Evolutionary conservation across 2,113 vertebrate genomes (phyloP), one percentile per base, ranked within the genome.

Genomic region (Platysteira castanea): DNA sequence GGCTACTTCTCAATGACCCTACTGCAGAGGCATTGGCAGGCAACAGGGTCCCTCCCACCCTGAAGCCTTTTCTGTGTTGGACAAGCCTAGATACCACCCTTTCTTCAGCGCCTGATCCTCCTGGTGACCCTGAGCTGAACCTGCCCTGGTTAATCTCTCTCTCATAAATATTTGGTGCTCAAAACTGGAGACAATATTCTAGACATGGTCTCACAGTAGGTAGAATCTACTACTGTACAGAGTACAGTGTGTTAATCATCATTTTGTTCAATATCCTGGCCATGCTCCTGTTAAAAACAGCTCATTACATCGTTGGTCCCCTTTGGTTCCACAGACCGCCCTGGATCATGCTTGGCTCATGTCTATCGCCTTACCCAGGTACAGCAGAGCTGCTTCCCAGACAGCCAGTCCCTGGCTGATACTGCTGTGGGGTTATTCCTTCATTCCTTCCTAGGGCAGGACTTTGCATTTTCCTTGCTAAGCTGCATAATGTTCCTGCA

Each of bases 271-370:
- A 16, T 33, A 69, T 39, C 30, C 24, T 35, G 39, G 49, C 73
- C 65, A 21, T 7, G 37, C 21, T 78, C 15, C 41, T 69, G n/a
- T 14, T 78, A 21, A 24, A 76, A 87, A 50, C 65, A 70, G 65
- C 28, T 33, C n/a, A 31, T 1, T 6, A 37, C 28, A 24, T 24
- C 1, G 11, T 4, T 52, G 24, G 21, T 33, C 11, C 2, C 13
- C 46, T 49, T 37, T 15, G 42, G 41, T 56, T 53, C 42, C 41
- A 60, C 33, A 60, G 39, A 68, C 44, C 1, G 2, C 31, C 27
- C 69, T 33, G 54, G 24, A 30, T 77, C 54, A 18, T 0, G 4
- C 49, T 84, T 23, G 37, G 63, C 46, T 84, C 4, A 1, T 35
- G 31, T 41, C 56, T 54, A 10, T 7, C 2, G 4, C 31, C 20